These are phyloP conservation scores for Drosophila emarginata DNA, from an alignment of 2,888 invertebrate genomes.

Conservation along the genomic window DNA sequence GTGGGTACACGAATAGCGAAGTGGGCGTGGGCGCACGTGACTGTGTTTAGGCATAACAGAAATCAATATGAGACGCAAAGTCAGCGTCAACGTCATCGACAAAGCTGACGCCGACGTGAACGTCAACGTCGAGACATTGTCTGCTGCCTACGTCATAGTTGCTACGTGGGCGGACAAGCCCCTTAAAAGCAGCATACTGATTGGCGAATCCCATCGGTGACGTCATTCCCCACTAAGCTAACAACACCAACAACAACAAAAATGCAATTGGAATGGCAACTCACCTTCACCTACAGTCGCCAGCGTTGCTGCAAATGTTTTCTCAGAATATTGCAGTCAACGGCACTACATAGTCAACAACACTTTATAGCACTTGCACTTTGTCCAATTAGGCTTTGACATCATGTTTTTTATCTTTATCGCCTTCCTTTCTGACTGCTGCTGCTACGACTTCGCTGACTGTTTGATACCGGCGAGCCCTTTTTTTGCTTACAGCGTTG, in stretches of 20 bases:
- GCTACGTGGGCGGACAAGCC: constrained; percentile 51
- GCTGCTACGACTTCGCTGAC: too few relatives aligned
- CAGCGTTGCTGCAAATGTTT: background rate
- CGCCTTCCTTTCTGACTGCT: background rate
- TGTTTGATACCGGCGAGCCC: constrained; percentile 26
- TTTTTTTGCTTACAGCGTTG: constrained; percentile 18
- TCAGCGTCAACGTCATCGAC: constrained; percentile 21
- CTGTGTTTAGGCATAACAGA: constrained; percentile 2
- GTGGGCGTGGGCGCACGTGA: constrained; percentile 21
- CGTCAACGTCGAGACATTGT: constrained; percentile 12
- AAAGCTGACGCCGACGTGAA: constrained; percentile 15
- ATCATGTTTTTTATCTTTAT: background rate
- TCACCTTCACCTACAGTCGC: constrained; percentile 21
- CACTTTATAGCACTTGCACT: constrained; percentile 21
- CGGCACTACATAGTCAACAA: constrained; percentile 9
- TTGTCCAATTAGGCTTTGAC: background rate
- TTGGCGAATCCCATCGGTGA: constrained; percentile 51
- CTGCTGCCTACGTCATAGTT: constrained; percentile 26
- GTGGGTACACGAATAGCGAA: background rate
- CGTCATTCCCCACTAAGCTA: constrained; percentile 38
- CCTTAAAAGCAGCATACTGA: constrained; percentile 49
- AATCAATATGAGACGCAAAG: constrained; percentile 30
- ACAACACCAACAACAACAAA: constrained; percentile 13
- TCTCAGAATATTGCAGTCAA: background rate
- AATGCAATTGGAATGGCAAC: background rate